Evolutionary conservation across 2,113 vertebrate genomes (phyloP), one percentile per base, ranked within the genome.

Genomic region (Butastur rufipennis): DNA sequence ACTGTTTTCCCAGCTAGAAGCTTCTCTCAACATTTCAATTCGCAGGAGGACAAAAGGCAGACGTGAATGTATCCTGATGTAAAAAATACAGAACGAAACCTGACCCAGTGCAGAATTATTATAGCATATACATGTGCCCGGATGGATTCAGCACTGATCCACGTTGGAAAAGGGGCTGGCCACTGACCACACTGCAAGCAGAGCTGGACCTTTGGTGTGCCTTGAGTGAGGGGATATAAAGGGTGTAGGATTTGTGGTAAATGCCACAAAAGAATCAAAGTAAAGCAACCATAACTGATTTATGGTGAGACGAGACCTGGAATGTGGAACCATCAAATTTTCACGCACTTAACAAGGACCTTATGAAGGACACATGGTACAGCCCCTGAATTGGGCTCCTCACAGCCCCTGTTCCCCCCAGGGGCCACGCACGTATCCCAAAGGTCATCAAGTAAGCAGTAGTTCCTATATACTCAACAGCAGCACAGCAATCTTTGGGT

Each of bases 241-340:
- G 40, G 55, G 19, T 13, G 21, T 9, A 43, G 43, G 36, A 86
- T 72, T 73, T 81, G 62, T 43, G 34, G 16, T 47, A 91, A 92
- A 94, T 58, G 58, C 11, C 79, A 77, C 38, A 72, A 29, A 79
- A 67, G 22, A 75, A 82, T 72, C 31, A 82, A 81, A 29, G 78
- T 68, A 89, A 74, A 96, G 38, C n/a, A 31, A 74, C 43, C 22
- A 15, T 70, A 89, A 83, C 42, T 90, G 68, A 63, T 38, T 87
- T 55, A 65, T 4, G 6, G 19, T 52, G 43, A 93, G n/a, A 89
- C 40, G 77, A 95, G 32, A 61, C 43, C 55, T 16, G 13, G n/a
- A 91, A 75, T 55, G 43, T 47, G 12, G 80, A 89, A 77, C 47
- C 22, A 81, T 27, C 75, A 86, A 48, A 66, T 73, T 75, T 65